Evolutionary conservation across 2,113 vertebrate genomes (phyloP), one percentile per base, ranked within the genome.

Genomic region (Heterochromis multidens): DNA sequence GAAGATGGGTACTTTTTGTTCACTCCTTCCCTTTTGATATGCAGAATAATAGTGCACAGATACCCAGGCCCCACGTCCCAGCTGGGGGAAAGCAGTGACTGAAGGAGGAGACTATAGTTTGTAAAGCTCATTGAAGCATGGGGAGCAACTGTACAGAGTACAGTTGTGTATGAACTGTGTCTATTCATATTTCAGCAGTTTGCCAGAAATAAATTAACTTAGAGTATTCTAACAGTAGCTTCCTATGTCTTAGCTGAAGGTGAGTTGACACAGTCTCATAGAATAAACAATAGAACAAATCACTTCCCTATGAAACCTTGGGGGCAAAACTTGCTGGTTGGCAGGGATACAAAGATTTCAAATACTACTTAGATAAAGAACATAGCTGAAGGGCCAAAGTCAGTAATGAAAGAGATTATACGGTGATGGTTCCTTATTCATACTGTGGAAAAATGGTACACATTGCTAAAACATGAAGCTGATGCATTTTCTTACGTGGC

Each of bases 121-220:
- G 84, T 79, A 78, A 89, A 84, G 82, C 83, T 65, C 81, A 82
- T 77, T 86, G 52, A 89, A 79, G 79, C 52, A 40, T 57, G 33
- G 84, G 59, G 56, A 95, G 86, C 89, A 84, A 88, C 89, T 92
- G 86, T 19, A 62, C 57, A 57, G 61, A 86, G 80, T 84, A 88
- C 80, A 85, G 87, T 91, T 80, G 27, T 74, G 46, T 52, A 52
- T 74, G 70, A 94, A 83, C 91, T 87, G 85, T 89, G 35, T 79
- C 62, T 25, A 17, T 70, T 81, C 70, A 54, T 67, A 60, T 95
- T 93, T 95, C 93, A 93, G 74, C 35, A 35, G 95, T 96, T 97
- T 97, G 96, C 96, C 95, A 96, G 95, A 97, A 95, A 97, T 97
- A 95, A 74, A 97, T 97, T 97, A 96, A 96, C 96, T 97, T 96